Evolutionary conservation across 1,140 invertebrate genomes (phyloP), one percentile per base, ranked within the genome.

Genomic region (Polypedilum vanderplanki): DNA sequence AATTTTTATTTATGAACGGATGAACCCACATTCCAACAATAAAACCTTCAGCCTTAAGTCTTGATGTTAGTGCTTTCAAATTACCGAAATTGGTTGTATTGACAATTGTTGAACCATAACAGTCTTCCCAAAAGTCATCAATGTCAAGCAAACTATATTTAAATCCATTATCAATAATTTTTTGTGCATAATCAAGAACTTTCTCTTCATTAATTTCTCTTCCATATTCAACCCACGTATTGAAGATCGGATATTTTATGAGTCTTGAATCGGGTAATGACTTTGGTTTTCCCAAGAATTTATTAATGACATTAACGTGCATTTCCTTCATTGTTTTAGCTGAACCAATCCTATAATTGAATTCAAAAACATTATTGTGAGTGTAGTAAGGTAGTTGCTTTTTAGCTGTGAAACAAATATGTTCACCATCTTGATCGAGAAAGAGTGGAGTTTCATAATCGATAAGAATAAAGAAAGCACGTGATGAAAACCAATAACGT

Each of bases 201-300:
- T 84, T 83, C 1, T 83, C 77, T 75, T 93, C 88, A 77, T 88
- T 89, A 1, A 96, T 87, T 3, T 85, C 79, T 7, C 77, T 81
- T 76, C 94, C 91, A 80, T 91, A 94, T 76, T 87, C 85, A 0
- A 90, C 91, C 93, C 93, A 95, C 0, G 93, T 96, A 0, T 92
- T 93, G 92, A 93, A 96, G 75, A 95, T 89, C 0, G 93, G 93
- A 79, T 90, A 83, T 1, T 79, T 80, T 12, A 93, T 85, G 86
- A 94, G 90, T 73, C 80, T 81, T 73, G 87, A 81, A 77, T 92
- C 88, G 0, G 92, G 93, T 74, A 86, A 83, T 5, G 81, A 85
- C 12, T 74, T 81, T 0, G 91, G 90, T 78, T 87, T 87, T 9
- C 84, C 83, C 17, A 90, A 82, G 76, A 83, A 84, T 75, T 82